Percentiles rank a stretch among this genome's conserved stretches.
phyloP scores from a whole-genome alignment of 2,797 vertebrate genomes.

The Holocentrus rufus region DNA sequence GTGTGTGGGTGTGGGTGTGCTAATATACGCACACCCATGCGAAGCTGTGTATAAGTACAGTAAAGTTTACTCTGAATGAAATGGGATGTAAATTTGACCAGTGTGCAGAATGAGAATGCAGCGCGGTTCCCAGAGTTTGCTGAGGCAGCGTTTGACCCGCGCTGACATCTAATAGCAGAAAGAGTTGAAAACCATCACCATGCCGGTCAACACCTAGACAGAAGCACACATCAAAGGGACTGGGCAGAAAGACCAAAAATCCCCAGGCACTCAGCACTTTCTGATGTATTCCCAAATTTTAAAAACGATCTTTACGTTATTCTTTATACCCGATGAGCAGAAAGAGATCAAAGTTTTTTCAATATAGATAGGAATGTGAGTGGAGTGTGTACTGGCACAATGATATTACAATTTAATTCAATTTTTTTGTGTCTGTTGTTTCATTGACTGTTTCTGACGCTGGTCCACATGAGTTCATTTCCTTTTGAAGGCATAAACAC shows the following conservation, averaged over 20 bases:
- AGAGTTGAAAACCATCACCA: slow-evolving; percentile 56
- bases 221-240: slow-evolving; percentile 48
- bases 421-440: background rate
- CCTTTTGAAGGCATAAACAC: background rate
- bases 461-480: background rate
- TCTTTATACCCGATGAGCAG: slow-evolving; percentile 21
- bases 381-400: background rate
- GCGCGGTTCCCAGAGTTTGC: slow-evolving; percentile 57
- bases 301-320: slow-evolving; percentile 14
- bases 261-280: background rate
- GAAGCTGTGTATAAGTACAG: slow-evolving; percentile 28
- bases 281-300: slow-evolving; percentile 15
- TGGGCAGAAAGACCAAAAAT: background rate
- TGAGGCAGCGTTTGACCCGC: slow-evolving; percentile 74
- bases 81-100: slow-evolving; percentile 76
- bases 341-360: slow-evolving; percentile 3
- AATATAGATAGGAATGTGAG: slow-evolving; percentile 8
- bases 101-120: slow-evolving; percentile 63
- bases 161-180: slow-evolving; percentile 64
- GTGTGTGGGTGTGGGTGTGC: slow-evolving; percentile 27
- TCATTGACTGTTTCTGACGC: background rate
- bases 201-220: slow-evolving; percentile 54
- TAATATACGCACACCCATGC: background rate
- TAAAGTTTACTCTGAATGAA: slow-evolving; percentile 69
- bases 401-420: background rate